Conservation (phyloP, 2,113 vertebrate genomes). For the Camelus bactrianus region DNA sequence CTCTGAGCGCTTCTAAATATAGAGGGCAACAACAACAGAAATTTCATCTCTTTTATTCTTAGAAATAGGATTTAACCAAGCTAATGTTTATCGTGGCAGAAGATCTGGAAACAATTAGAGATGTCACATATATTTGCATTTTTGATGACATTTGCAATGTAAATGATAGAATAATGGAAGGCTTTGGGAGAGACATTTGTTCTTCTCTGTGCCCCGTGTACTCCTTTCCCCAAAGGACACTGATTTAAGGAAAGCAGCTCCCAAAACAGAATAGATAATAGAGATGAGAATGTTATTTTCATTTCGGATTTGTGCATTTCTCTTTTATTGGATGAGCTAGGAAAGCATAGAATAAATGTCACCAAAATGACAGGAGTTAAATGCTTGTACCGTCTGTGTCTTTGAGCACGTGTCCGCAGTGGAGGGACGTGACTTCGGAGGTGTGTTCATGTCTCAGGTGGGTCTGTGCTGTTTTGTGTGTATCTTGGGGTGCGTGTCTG, state of each 20-base stretch:
- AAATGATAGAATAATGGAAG: constrained; percentile 71
- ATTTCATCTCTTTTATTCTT: constrained; percentile 40
- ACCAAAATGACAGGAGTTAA: constrained; percentile 52
- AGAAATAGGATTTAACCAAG: constrained; percentile 65
- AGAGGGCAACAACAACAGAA: constrained; percentile 57
- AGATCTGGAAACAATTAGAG: constrained; percentile 58
- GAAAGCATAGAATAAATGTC: constrained; percentile 67
- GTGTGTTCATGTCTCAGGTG: not conserved
- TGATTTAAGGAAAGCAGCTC: constrained; percentile 62
- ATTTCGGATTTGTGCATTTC: constrained; percentile 57
- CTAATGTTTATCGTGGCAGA: constrained; percentile 44
- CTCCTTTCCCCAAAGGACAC: constrained; percentile 61
- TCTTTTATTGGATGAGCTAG: constrained; percentile 56
- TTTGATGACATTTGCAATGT: constrained; percentile 78
- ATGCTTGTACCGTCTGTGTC: not conserved
- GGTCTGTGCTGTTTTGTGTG: not conserved
- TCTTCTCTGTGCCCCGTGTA: constrained; percentile 7
- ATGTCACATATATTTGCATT: constrained; percentile 64
- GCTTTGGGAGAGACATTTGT: constrained; percentile 70
- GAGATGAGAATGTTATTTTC: constrained; percentile 64
- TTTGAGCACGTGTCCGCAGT: not conserved
- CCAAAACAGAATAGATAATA: constrained; percentile 51
- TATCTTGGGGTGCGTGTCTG: not conserved
- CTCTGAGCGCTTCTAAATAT: constrained; percentile 65
- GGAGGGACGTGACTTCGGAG: not conserved